phyloP scores from a whole-genome alignment of 2,113 vertebrate genomes.

The Sceloporus tristichus region DNA sequence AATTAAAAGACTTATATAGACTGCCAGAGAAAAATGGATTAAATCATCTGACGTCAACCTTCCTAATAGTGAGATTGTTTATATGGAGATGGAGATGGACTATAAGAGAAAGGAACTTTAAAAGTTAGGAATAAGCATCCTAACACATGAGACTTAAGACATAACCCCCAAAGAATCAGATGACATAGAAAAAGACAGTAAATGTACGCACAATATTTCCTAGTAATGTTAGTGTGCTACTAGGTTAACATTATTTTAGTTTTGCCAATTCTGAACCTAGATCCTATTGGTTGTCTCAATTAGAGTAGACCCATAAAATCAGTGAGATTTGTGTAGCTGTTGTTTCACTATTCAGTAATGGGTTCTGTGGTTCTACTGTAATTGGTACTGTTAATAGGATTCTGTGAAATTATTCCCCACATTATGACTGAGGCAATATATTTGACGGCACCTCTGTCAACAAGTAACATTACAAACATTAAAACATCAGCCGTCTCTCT shows the following conservation, averaged over 20 bases:
- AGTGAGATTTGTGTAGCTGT: too few relatives aligned
- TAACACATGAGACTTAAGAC: slow-evolving; percentile 15
- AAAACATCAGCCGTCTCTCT: neutral
- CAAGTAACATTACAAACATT: neutral
- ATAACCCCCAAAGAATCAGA: neutral
- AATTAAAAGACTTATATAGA: neutral
- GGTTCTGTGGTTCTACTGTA: too few relatives aligned
- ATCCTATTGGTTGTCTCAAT: too few relatives aligned
- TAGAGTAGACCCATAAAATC: too few relatives aligned
- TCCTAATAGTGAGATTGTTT: neutral
- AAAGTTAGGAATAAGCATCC: slow-evolving; percentile 11
- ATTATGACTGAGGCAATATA: neutral
- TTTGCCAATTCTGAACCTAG: neutral
- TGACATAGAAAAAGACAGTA: neutral
- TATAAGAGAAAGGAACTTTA: neutral
- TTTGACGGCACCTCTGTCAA: neutral
- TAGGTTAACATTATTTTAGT: slow-evolving; percentile 9
- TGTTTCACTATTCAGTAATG: too few relatives aligned
- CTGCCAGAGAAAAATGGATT: neutral
- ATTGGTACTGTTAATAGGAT: too few relatives aligned
- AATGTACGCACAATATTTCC: neutral
- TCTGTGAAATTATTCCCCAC: neutral
- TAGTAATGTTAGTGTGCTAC: slow-evolving; percentile 11
- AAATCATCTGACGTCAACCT: neutral
- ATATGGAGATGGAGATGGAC: neutral